phyloP scores from a whole-genome alignment of 2,888 invertebrate genomes.

The Tipula unca region DNA sequence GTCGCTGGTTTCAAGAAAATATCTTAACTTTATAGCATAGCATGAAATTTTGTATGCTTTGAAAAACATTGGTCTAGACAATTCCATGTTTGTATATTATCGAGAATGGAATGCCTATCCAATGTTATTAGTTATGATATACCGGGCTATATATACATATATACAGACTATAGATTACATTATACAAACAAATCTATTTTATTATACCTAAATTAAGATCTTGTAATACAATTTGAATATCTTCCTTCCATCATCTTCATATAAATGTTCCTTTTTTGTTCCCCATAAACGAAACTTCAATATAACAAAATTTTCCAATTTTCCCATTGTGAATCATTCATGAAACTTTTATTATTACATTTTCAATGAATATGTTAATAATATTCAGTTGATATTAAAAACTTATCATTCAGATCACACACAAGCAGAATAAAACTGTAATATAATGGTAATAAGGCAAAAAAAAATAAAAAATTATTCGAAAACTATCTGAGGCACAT shows the following conservation, averaged over 20 bases:
- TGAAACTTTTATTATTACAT: background rate
- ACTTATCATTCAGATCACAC: slow-evolving; percentile 14
- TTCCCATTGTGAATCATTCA: background rate
- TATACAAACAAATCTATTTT: background rate
- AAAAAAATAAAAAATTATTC: background rate
- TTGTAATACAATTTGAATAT: background rate
- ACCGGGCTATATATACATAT: too few relatives aligned
- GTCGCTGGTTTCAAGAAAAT: too few relatives aligned
- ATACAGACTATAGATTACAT: too few relatives aligned
- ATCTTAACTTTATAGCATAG: too few relatives aligned
- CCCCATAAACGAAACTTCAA: background rate
- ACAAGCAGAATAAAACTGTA: background rate
- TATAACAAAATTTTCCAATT: background rate
- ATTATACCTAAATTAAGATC: background rate
- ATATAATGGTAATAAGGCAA: background rate
- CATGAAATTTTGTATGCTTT: too few relatives aligned
- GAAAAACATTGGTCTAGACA: too few relatives aligned
- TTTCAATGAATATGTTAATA: slow-evolving; percentile 1
- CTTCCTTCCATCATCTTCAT: background rate
- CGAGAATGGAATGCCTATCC: too few relatives aligned
- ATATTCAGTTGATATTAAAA: slow-evolving; percentile 3
- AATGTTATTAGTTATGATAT: too few relatives aligned
- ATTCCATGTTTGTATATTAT: too few relatives aligned
- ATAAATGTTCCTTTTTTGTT: background rate
- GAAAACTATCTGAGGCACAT: background rate